phyloP scores from a whole-genome alignment of 2,888 invertebrate genomes.

The Mycalesis mineus region DNA sequence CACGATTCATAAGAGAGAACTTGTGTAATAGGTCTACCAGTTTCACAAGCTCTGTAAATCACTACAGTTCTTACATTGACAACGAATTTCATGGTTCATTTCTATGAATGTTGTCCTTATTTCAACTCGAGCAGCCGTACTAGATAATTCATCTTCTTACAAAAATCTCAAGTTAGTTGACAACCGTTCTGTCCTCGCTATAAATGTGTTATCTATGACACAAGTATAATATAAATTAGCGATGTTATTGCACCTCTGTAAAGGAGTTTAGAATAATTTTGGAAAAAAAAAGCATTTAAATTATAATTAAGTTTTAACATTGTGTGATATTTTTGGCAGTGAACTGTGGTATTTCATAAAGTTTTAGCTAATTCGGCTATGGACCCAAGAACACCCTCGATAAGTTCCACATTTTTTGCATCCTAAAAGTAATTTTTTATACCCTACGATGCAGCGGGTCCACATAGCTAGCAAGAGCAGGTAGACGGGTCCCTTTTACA shows the following conservation, averaged over 20 bases:
- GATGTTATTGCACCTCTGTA: no score
- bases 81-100: background rate
- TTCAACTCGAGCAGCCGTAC: background rate
- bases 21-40: no score
- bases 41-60: background rate
- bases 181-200: no score
- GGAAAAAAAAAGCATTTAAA: no score
- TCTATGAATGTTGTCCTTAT: background rate
- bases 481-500: constrained; percentile 1
- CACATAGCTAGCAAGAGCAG: background rate
- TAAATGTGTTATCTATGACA: no score
- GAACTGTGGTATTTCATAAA: background rate
- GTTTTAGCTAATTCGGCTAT: background rate
- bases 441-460: background rate
- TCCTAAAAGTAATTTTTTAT: background rate
- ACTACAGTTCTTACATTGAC: background rate
- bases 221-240: no score
- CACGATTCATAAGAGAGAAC: no score
- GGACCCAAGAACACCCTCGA: background rate
- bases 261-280: no score
- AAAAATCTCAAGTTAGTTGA: no score
- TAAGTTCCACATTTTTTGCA: background rate
- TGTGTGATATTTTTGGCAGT: no score
- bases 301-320: no score
- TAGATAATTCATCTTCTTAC: background rate